Percentiles rank a stretch among this genome's conserved stretches.
These are phyloP conservation scores for Toxostoma redivivum DNA, from an alignment of 2,113 vertebrate genomes.

Conservation along the genomic window DNA sequence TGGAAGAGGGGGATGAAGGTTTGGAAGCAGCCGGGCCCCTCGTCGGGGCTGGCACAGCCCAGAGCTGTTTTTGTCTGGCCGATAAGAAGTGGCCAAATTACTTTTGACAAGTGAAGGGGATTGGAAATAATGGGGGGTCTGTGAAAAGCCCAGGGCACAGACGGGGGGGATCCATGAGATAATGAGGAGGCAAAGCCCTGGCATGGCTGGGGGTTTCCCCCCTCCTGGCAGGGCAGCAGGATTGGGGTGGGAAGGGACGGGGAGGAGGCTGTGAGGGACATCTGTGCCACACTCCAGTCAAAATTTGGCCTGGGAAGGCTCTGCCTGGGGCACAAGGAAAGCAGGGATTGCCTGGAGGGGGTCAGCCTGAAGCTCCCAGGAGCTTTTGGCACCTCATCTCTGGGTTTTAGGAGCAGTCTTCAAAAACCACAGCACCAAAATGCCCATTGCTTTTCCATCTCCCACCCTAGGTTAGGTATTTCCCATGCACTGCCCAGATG, in stretches of 20 bases:
- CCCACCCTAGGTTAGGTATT: not conserved
- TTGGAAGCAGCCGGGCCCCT: not conserved
- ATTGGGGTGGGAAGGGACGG: accelerated
- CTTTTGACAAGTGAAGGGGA: slow-evolving; percentile 72
- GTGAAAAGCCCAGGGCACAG: slow-evolving; percentile 38
- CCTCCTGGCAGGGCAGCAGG: accelerated
- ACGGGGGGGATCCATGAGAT: slow-evolving; percentile 58
- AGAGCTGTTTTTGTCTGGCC: slow-evolving; percentile 12
- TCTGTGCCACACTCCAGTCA: accelerated
- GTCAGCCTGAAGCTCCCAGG: not conserved
- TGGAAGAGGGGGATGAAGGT: not conserved
- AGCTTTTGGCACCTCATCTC: not conserved
- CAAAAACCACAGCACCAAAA: not conserved
- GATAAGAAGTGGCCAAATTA: slow-evolving; percentile 52
- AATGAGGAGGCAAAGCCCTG: slow-evolving; percentile 57
- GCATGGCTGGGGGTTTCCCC: not conserved
- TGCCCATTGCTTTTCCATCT: not conserved
- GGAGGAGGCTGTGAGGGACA: not conserved
- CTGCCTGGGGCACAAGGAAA: not conserved
- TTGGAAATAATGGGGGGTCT: slow-evolving; percentile 69
- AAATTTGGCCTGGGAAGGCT: not conserved
- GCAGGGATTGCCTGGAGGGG: not conserved
- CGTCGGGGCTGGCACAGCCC: not conserved
- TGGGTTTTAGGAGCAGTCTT: not conserved
- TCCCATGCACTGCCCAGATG: not conserved